Conservation (phyloP, 1,140 invertebrate species). For the Drosophila kanapiae region DNA sequence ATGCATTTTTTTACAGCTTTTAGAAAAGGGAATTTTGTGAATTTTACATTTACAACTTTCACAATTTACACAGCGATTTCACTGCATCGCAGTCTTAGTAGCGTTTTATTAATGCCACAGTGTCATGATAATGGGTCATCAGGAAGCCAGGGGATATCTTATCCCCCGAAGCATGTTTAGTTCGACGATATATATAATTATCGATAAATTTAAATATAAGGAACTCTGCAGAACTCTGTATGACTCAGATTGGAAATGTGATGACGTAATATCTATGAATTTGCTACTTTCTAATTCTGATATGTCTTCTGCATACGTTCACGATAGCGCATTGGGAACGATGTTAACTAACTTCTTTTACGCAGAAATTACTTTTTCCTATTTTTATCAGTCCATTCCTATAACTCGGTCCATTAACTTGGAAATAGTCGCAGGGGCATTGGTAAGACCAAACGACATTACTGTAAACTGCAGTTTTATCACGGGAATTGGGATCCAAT, state of each 20-base stretch:
- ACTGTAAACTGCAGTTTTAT: too few relatives aligned
- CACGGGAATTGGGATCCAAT: neutral
- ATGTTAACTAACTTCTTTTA: slow-evolving; percentile 12
- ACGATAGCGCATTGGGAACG: slow-evolving; percentile 7
- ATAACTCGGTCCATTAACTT: slow-evolving; percentile 28
- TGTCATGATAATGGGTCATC: slow-evolving; percentile 2
- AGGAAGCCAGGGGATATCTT: slow-evolving; percentile 3
- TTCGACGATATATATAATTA: neutral
- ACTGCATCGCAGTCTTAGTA: neutral
- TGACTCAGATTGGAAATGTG: neutral
- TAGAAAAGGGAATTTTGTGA: too few relatives aligned
- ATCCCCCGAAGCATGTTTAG: slow-evolving; percentile 4
- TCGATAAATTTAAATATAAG: slow-evolving; percentile 6
- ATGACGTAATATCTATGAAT: slow-evolving; percentile 1
- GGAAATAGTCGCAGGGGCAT: slow-evolving; percentile 15
- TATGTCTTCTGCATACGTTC: slow-evolving; percentile 10
- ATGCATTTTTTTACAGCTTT: too few relatives aligned
- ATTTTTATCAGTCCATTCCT: slow-evolving; percentile 1
- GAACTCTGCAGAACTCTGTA: neutral
- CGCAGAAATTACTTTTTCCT: neutral
- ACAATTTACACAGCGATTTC: too few relatives aligned
- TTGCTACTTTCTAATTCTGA: neutral
- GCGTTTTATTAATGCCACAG: slow-evolving; percentile 4
- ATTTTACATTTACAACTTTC: too few relatives aligned
- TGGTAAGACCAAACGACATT: neutral